These are phyloP conservation scores for Nineta flava DNA, from an alignment of 2,888 invertebrate species.

Conservation along the genomic window DNA sequence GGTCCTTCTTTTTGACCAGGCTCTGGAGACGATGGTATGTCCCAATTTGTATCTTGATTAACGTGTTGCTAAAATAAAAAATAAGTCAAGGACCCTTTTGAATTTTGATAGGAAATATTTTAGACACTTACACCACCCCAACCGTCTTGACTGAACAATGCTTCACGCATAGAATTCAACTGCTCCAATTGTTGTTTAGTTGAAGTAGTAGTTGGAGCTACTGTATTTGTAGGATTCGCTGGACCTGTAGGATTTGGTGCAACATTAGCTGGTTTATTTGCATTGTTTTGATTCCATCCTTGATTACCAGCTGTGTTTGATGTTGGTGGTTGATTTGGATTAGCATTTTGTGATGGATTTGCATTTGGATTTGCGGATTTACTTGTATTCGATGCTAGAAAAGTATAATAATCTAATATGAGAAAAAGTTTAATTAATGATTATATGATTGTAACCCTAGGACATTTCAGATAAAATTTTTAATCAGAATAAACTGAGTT, in stretches of 20 bases:
- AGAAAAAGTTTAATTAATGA: too few relatives aligned
- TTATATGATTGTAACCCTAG: not conserved
- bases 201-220: constrained; percentile 37
- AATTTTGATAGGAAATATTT: not conserved
- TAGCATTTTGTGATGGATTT: constrained; percentile 28
- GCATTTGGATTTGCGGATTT: constrained; percentile 29
- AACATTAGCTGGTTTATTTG: constrained; percentile 26
- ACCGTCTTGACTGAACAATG: constrained; percentile 79
- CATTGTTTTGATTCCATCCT: constrained; percentile 21
- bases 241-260: constrained; percentile 25
- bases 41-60: constrained; percentile 89
- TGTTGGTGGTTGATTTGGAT: constrained; percentile 30
- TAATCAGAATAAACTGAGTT: constrained; percentile 3
- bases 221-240: constrained; percentile 20
- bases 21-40: constrained; percentile 79
- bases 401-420: not conserved
- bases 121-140: constrained; percentile 71
- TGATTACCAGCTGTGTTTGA: constrained; percentile 25
- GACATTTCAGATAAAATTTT: not conserved
- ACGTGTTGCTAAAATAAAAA: constrained; percentile 56
- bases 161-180: constrained; percentile 79
- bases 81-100: constrained; percentile 1
- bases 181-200: constrained; percentile 76
- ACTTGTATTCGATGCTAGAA: constrained; percentile 20
- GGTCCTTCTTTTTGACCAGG: constrained; percentile 50